These are phyloP conservation scores for Sepioteuthis lessoniana DNA, from an alignment of 2,888 invertebrate species.

Conservation along the genomic window DNA sequence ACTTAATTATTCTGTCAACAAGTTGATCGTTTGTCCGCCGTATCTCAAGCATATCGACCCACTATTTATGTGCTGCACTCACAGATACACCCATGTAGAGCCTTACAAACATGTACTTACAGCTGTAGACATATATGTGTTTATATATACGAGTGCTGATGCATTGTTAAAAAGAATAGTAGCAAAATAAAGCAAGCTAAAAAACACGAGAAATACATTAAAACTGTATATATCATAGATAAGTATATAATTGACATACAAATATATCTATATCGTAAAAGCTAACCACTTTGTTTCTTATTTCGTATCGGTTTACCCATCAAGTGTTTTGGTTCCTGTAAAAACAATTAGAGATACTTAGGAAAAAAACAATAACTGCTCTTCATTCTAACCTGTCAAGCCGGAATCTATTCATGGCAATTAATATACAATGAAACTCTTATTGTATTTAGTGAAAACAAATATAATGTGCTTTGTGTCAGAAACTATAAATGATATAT, in stretches of 20 bases:
- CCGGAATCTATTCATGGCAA: not conserved
- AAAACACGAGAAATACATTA: not conserved
- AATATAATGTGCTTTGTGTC: not conserved
- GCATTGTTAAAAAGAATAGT: no score
- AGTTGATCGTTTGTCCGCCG: no score
- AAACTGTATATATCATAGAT: not conserved
- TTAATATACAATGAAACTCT: not conserved
- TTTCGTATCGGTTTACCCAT: not conserved
- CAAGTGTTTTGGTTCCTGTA: not conserved
- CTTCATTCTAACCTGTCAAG: conserved; percentile 14
- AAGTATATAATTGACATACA: not conserved
- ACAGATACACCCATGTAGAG: no score
- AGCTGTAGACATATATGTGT: not conserved
- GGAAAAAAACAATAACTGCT: not conserved
- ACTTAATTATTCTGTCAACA: no score
- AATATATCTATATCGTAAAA: not conserved
- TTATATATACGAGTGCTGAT: no score
- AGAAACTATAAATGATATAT: not conserved
- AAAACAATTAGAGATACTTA: not conserved
- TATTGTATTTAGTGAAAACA: not conserved
- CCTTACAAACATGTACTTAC: no score
- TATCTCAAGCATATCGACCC: no score
- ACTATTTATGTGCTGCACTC: no score
- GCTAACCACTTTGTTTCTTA: not conserved
- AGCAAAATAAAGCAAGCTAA: no score